These are phyloP conservation scores for Diadromus collaris DNA, from an alignment of 2,888 invertebrate species.

Conservation along the genomic window DNA sequence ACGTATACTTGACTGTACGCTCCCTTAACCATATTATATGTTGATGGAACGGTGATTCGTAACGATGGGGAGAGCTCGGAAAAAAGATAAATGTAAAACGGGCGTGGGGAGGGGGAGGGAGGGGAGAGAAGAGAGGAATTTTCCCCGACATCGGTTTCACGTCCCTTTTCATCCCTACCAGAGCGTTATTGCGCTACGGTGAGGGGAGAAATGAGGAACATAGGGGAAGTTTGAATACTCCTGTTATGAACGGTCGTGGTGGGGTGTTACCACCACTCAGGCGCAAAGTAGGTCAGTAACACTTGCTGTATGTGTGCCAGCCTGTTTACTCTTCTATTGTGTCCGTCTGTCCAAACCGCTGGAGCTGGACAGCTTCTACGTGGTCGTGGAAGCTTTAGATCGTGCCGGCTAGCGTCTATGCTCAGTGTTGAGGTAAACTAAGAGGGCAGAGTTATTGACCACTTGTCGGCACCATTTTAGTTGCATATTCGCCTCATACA, in stretches of 20 bases:
- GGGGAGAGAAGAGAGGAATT: not conserved
- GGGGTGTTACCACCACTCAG: conserved; percentile 54
- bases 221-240: conserved; percentile 65
- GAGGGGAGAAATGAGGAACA: conserved; percentile 46
- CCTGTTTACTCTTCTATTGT: conserved; percentile 47
- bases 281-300: conserved; percentile 72
- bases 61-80: conserved; percentile 30
- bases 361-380: conserved; percentile 32
- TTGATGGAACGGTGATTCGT: conserved; percentile 45
- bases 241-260: conserved; percentile 46
- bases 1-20: conserved; percentile 33
- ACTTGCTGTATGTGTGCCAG: conserved; percentile 62
- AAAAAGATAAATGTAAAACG: conserved; percentile 20
- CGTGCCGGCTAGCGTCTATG: not conserved
- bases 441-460: not conserved
- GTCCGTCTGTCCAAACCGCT: conserved; percentile 27
- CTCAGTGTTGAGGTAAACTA: conserved; percentile 4
- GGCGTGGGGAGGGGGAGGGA: conserved; percentile 11
- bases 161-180: conserved; percentile 41
- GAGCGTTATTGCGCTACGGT: conserved; percentile 20
- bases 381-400: conserved; percentile 1
- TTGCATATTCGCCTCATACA: not conserved
- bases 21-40: conserved; percentile 51
- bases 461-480: conserved; percentile 18
- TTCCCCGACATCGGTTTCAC: conserved; percentile 7